These are phyloP conservation scores for Craseonycteris thonglongyai DNA, from an alignment of 2,113 vertebrate genomes.

Conservation along the genomic window DNA sequence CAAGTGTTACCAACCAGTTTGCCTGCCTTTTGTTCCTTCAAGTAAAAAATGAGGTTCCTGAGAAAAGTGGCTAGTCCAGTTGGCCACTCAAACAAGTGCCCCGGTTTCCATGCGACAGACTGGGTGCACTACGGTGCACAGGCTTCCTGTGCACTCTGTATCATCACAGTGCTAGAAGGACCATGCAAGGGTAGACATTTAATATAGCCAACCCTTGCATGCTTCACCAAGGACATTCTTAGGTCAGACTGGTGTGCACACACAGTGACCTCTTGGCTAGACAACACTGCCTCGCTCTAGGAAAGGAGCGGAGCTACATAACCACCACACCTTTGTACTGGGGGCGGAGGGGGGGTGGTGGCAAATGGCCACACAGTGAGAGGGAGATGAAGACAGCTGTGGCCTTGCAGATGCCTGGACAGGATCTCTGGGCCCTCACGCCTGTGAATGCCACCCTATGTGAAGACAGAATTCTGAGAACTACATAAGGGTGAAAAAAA, in stretches of 20 bases:
- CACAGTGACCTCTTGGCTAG: neutral
- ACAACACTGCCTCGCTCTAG: accelerated
- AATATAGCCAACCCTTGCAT: accelerated
- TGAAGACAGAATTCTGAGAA: neutral
- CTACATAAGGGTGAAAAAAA: neutral
- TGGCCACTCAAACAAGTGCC: neutral
- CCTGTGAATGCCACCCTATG: accelerated
- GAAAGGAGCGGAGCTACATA: neutral
- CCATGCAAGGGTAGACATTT: accelerated
- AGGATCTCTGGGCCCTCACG: neutral
- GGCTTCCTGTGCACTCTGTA: accelerated
- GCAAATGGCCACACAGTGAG: neutral
- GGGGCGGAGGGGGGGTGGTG: too few species aligned
- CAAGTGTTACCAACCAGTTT: neutral
- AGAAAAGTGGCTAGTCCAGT: neutral
- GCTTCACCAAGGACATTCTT: neutral
- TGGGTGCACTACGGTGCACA: accelerated
- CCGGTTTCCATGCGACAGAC: accelerated
- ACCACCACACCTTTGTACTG: neutral
- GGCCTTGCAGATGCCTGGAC: neutral
- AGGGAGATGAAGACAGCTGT: neutral
- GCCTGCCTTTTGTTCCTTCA: neutral
- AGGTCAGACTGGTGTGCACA: neutral
- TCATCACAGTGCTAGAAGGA: neutral
- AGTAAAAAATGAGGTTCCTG: neutral